phyloP scores from a whole-genome alignment of 2,888 invertebrate species.

The Dorcus parallelipipedus region DNA sequence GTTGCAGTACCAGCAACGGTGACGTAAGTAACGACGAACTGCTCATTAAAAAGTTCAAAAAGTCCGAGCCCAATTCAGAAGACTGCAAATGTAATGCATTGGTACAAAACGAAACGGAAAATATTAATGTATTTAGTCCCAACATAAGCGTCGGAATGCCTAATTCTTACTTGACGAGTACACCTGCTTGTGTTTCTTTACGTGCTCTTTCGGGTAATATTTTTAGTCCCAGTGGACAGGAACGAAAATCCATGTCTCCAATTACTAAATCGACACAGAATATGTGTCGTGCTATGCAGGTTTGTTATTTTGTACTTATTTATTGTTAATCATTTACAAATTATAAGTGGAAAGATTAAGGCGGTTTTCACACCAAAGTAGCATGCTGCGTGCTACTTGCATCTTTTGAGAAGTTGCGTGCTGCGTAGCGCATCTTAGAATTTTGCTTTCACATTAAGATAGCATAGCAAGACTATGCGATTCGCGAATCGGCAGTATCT shows the following conservation, averaged over 20 bases:
- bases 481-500: too few species aligned
- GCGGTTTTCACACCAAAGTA: too few species aligned
- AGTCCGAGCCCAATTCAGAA: conserved; percentile 15
- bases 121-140: neutral
- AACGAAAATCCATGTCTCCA: conserved; percentile 81
- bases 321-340: too few species aligned
- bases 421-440: too few species aligned
- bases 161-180: conserved; percentile 43
- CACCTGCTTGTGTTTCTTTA: conserved; percentile 43
- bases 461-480: too few species aligned
- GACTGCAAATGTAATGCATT: neutral
- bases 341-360: too few species aligned
- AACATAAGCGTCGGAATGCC: conserved; percentile 7
- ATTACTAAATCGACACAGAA: conserved; percentile 84
- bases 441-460: too few species aligned
- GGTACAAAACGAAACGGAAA: conserved; percentile 3
- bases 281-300: conserved; percentile 88
- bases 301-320: conserved; percentile 46
- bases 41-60: conserved; percentile 31
- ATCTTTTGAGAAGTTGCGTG: too few species aligned
- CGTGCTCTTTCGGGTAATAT: conserved; percentile 27
- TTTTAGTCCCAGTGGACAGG: conserved; percentile 52
- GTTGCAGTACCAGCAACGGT: conserved; percentile 41
- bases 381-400: too few species aligned
- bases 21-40: conserved; percentile 32